Base-by-base conservation (phyloP, 1,140 invertebrate species). In the Drosophila subpulchrella region DNA sequence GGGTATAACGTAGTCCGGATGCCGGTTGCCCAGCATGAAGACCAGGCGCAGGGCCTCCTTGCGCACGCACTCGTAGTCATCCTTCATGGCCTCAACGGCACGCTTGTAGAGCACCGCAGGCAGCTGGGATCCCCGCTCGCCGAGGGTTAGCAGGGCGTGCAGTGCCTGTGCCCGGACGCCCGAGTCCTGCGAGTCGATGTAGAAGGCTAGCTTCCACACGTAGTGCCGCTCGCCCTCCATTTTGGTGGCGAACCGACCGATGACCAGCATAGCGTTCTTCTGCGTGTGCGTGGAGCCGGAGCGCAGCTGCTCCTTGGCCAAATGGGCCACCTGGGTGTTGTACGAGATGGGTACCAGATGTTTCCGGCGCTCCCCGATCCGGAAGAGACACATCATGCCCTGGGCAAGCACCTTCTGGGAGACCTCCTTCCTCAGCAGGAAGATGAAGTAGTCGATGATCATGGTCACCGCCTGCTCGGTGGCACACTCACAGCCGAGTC, bases 1-100 rank as follows among this genome's bases (percentile, higher is more conserved):
- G 90, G 6, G 94, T 57, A 96, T 94, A 57, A 95, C 93, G 78
- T 96, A 96, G 85, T 99, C 97, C 32, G 97, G 96, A 94, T 98
- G 98, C 27, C 96, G 95, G 75, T 96, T 96, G 61, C 97, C 96
- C 1, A 99, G 93, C 36, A 98, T 93, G 94, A 96, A 97, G 24
- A 99, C 95, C 15, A 99, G 92, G 90, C 97, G 96, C 1, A 98
- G 93, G 1, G 97, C 97, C 36, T 96, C 96, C 78, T 96, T 95
- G 66, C 98, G 93, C 0, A 99, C 98, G 91, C 97, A 97, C 93
- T 99, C 98, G 94, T 98, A 98, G 93, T 99, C 98, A 94, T 99
- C 98, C 51, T 95, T 95, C 20, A 99, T 94, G 13, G 97, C 96
- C 50, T 95, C 93, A 78, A 96, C 97, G 3, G 97, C 96, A 88